A percentile compares a stretch with the other conserved stretches of the same genome.
Conservation (phyloP, 2,797 vertebrate species). For the Pseudochromis fuscus region DNA sequence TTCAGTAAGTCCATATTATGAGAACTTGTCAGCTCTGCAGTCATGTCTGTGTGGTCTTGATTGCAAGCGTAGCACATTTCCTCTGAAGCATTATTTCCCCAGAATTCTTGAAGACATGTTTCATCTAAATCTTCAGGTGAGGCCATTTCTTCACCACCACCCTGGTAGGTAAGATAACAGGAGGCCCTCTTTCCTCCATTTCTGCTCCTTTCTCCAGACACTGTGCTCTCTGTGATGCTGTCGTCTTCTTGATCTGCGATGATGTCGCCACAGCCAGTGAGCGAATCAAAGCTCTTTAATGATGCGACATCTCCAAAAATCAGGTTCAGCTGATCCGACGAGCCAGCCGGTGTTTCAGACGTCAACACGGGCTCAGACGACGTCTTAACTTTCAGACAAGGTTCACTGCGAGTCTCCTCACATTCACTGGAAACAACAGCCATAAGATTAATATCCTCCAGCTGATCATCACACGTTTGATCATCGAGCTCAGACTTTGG, state of each 20-base stretch:
- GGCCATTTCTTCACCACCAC: slow-evolving; percentile 98
- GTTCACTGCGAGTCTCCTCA: slow-evolving; percentile 71
- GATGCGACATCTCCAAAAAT: slow-evolving; percentile 93
- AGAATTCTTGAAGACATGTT: slow-evolving; percentile 86
- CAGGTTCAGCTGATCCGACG: slow-evolving; percentile 88
- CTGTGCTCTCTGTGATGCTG: slow-evolving; percentile 90
- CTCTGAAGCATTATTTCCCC: slow-evolving; percentile 76
- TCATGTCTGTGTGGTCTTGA: slow-evolving; percentile 74
- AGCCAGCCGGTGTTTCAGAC: slow-evolving; percentile 73
- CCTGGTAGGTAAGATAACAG: slow-evolving; percentile 96
- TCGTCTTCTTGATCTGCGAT: slow-evolving; percentile 97
- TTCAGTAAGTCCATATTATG: slow-evolving; percentile 76
- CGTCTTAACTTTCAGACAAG: slow-evolving; percentile 70
- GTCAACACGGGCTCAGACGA: slow-evolving; percentile 69
- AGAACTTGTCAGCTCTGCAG: slow-evolving; percentile 75
- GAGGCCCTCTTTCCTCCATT: slow-evolving; percentile 91
- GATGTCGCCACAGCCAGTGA: slow-evolving; percentile 97
- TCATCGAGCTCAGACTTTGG: slow-evolving; percentile 53
- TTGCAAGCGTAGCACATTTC: slow-evolving; percentile 81
- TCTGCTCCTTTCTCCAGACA: slow-evolving; percentile 90
- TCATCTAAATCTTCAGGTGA: slow-evolving; percentile 91
- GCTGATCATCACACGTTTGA: slow-evolving; percentile 51
- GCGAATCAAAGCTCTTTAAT: slow-evolving; percentile 97
- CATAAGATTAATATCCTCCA: slow-evolving; percentile 44
- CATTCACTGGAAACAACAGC: slow-evolving; percentile 37